Evolutionary conservation across 2,797 vertebrate species (phyloP).

Genomic region (Pseudopleuronectes americanus): DNA sequence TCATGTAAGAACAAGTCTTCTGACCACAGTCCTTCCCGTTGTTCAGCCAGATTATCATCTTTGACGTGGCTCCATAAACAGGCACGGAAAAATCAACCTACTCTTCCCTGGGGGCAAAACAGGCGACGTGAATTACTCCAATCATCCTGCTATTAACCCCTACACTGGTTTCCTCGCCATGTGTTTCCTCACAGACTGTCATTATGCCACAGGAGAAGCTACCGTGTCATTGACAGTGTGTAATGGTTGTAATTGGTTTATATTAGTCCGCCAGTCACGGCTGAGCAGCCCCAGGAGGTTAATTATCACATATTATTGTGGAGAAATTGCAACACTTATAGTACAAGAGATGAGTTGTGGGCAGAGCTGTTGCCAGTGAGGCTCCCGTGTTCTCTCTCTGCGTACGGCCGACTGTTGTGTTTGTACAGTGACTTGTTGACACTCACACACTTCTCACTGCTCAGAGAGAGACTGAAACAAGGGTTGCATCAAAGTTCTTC

Average conservation of each 20-base stretch:
- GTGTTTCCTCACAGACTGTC: constrained; percentile 57
- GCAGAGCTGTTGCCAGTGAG: constrained; percentile 14
- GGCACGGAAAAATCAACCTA: constrained; percentile 52
- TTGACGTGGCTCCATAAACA: constrained; percentile 56
- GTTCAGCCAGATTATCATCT: constrained; percentile 68
- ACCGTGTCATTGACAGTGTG: constrained; percentile 55
- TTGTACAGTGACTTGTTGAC: constrained; percentile 48
- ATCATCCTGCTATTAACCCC: constrained; percentile 62
- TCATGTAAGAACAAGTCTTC: constrained; percentile 46
- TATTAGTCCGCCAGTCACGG: constrained; percentile 60
- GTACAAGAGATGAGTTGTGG: constrained; percentile 21
- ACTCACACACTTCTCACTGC: constrained; percentile 16
- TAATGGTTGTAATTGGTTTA: constrained; percentile 69
- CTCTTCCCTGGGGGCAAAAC: constrained; percentile 62
- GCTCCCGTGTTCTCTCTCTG: background rate
- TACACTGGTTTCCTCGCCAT: constrained; percentile 52
- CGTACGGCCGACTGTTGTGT: constrained; percentile 14
- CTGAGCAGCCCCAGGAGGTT: constrained; percentile 59
- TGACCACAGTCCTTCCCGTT: constrained; percentile 42
- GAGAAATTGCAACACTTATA: constrained; percentile 51
- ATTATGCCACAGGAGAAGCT: constrained; percentile 60
- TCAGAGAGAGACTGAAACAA: constrained; percentile 1
- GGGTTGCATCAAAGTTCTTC: background rate
- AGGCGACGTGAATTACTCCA: constrained; percentile 55
- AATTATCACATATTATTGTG: constrained; percentile 63